A percentile compares a stretch with the other conserved stretches of the same genome.
phyloP scores from a whole-genome alignment of 2,797 vertebrate genomes.

The Oceanodroma leucorhoa region DNA sequence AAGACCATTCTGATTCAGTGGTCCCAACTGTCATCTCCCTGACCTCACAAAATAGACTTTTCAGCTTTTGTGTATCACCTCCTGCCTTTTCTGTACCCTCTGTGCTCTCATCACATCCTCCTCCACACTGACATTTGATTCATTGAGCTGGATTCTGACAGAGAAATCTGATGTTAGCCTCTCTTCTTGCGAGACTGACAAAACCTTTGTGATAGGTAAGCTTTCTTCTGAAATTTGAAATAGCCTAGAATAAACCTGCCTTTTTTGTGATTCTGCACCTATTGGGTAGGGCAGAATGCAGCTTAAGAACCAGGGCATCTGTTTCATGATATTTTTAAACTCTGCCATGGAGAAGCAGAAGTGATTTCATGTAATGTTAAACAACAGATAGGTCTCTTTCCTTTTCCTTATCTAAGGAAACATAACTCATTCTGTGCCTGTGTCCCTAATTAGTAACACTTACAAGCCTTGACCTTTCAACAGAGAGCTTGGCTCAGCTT shows the following conservation, averaged over 20 bases:
- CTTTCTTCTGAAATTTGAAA: conserved; percentile 7
- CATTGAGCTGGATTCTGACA: conserved; percentile 9
- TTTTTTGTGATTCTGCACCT: background rate
- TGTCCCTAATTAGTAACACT: conserved; percentile 44
- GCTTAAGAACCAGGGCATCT: background rate
- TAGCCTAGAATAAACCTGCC: background rate
- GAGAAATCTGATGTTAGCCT: background rate
- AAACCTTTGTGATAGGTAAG: background rate
- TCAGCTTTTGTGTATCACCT: conserved; percentile 19
- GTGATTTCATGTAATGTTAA: background rate
- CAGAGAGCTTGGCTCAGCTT: background rate
- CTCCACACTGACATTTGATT: background rate
- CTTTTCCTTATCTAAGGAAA: conserved; percentile 14
- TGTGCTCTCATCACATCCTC: background rate
- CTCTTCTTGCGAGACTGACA: background rate
- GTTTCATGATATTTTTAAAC: background rate
- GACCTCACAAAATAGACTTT: conserved; percentile 35
- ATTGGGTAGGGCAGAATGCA: background rate
- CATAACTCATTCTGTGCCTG: conserved; percentile 13
- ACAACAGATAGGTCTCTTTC: background rate
- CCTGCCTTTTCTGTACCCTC: background rate
- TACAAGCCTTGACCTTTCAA: conserved; percentile 40
- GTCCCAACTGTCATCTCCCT: background rate
- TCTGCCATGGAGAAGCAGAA: background rate
- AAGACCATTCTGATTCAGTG: conserved; percentile 21